Evolutionary conservation across 2,888 invertebrate genomes (phyloP), one percentile per base, ranked within the genome.

Genomic region (Andrena bicolor): DNA sequence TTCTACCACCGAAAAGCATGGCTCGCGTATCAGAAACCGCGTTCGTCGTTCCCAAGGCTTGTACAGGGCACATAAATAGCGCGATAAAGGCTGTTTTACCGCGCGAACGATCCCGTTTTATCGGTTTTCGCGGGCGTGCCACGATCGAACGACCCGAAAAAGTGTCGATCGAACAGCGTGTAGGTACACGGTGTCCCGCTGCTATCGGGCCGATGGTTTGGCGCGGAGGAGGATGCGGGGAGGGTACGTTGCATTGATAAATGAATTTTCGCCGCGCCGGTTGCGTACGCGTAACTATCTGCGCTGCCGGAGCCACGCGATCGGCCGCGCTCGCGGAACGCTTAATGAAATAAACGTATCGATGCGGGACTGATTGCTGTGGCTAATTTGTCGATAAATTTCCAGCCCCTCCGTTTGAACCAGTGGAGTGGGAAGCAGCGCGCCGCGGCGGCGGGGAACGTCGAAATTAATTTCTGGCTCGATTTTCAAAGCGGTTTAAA

Each of bases 301-400:
- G 53, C 53, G 72, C 28, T 51, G n/a, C 53, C 66, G 56, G 66
- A n/a, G n/a, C 41, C 66, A 61, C 63, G 68, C 58, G 76, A 65
- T 80, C 58, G 23, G 69, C 61, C 79, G 76, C 71, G 61, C 41
- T 30, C 80, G 61, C 69, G 64, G 60, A 71, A 68, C 83, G 84
- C 81, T 90, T 88, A 89, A 90, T 89, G 85, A 88, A 89, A 91
- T 89, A 86, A 88, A 89, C 89, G 85, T 86, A 88, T 87, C 86
- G 84, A 82, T 86, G 80, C 78, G 78, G 77, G 83, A 84, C 85
- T 80, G 83, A 86, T 89, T 86, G 88, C 82, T 72, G 69, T 72
- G 73, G 83, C 87, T 88, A 89, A 88, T 88, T 88, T 84, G 79
- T 72, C 86, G 83, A 89, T 90, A 88, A 88, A 90, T 89, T 88